Percentiles rank a stretch among this genome's conserved stretches.
phyloP scores from a whole-genome alignment of 1,140 invertebrate genomes.

The Drosophila parvula region DNA sequence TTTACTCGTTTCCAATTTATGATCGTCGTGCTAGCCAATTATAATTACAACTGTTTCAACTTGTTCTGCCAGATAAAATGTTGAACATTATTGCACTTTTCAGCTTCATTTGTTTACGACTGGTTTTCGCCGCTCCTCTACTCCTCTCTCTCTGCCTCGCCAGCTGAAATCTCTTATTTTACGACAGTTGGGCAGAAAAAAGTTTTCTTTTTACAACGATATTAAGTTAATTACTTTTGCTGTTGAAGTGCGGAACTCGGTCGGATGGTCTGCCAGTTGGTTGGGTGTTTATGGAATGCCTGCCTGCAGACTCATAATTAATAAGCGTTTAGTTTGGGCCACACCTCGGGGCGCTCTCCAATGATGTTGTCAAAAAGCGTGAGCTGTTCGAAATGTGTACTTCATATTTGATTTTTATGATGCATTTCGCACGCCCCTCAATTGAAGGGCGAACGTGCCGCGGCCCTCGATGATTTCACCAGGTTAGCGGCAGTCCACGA shows the following conservation, averaged over 20 bases:
- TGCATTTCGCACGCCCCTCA: conserved; percentile 57
- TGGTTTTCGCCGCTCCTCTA: conserved; percentile 9
- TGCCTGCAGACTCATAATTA: conserved; percentile 48
- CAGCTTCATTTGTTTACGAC: conserved; percentile 52
- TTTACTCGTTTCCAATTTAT: conserved; percentile 1
- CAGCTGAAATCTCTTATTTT: conserved; percentile 39
- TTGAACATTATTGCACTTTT: conserved; percentile 57
- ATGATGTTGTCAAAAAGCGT: conserved; percentile 59
- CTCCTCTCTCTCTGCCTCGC: background rate
- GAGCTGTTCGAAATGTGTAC: conserved; percentile 46
- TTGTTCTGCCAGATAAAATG: conserved; percentile 49
- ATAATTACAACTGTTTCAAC: conserved; percentile 48
- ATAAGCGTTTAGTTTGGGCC: conserved; percentile 52
- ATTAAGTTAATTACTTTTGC: conserved; percentile 65
- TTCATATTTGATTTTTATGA: conserved; percentile 63
- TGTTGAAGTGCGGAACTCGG: conserved; percentile 13
- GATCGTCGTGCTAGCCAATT: conserved; percentile 20
- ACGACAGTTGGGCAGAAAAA: conserved; percentile 50
- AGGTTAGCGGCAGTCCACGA: background rate
- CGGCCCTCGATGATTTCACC: conserved; percentile 51
- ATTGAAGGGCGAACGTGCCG: conserved; percentile 58
- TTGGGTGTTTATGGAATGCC: conserved; percentile 36
- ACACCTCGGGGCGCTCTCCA: conserved; percentile 44
- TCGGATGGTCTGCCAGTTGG: background rate
- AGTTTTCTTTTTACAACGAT: conserved; percentile 58